Conservation (phyloP, 2,888 invertebrate genomes). For the Crossocerus cetratus region DNA sequence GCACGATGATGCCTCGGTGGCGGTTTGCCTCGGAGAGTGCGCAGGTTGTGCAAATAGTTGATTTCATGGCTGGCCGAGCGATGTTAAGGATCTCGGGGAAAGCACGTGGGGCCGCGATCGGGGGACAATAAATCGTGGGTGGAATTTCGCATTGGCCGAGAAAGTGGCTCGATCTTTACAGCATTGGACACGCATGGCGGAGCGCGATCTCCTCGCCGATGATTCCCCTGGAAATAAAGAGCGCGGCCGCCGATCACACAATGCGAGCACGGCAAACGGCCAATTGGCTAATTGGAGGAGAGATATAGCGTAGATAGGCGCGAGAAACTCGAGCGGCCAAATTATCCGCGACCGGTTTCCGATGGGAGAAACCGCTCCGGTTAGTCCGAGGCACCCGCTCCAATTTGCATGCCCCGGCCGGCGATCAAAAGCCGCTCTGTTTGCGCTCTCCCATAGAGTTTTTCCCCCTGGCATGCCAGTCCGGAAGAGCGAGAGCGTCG, state of each 20-base stretch:
- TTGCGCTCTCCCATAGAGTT: conserved; percentile 25
- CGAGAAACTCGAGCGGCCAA: conserved; percentile 35
- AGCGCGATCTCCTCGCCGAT: background rate
- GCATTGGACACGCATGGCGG: conserved; percentile 10
- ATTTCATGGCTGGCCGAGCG: conserved; percentile 36
- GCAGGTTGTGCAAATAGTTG: conserved; percentile 37
- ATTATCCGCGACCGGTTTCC: conserved; percentile 50
- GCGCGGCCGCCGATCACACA: too few species aligned
- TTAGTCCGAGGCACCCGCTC: background rate
- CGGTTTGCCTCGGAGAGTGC: background rate
- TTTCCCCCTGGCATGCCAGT: conserved; percentile 16
- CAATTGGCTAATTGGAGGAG: conserved; percentile 43
- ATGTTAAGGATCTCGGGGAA: conserved; percentile 33
- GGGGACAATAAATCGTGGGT: conserved; percentile 23
- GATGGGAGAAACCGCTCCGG: conserved; percentile 27
- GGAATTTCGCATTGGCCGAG: conserved; percentile 44
- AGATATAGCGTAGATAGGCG: conserved; percentile 20
- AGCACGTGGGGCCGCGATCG: conserved; percentile 6
- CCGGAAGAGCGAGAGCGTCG: too few species aligned
- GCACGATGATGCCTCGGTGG: too few species aligned
- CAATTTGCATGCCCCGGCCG: conserved; percentile 28
- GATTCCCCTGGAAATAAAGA: background rate
- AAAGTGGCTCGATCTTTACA: conserved; percentile 8
- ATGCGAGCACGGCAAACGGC: conserved; percentile 2
- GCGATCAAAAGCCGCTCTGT: conserved; percentile 44